A percentile compares a stretch with the other conserved stretches of the same genome.
Evolutionary conservation across 1,140 invertebrate genomes (phyloP).

Genomic region (Drosophila willistoni): DNA sequence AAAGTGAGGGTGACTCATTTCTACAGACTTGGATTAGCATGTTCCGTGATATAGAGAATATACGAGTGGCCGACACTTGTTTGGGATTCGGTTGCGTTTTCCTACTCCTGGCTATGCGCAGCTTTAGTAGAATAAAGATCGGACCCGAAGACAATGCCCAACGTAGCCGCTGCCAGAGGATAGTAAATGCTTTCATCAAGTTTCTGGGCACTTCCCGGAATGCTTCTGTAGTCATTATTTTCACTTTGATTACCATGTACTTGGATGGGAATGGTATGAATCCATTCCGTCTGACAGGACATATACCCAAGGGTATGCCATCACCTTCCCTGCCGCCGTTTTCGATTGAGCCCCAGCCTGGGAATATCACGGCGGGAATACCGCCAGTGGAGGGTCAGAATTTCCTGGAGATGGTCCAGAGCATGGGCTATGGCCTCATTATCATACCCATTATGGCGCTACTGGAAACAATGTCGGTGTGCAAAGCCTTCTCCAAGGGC

Average conservation of each 20-base stretch:
- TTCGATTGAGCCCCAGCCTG: slow-evolving; percentile 81
- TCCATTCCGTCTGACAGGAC: slow-evolving; percentile 82
- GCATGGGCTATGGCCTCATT: slow-evolving; percentile 90
- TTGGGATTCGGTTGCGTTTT: slow-evolving; percentile 89
- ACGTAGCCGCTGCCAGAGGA: slow-evolving; percentile 83
- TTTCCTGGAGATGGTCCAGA: slow-evolving; percentile 89
- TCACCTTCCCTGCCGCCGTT: slow-evolving; percentile 87
- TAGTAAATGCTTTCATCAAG: slow-evolving; percentile 86
- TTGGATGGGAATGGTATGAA: slow-evolving; percentile 68
- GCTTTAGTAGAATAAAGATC: slow-evolving; percentile 85
- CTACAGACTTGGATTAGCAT: slow-evolving; percentile 89
- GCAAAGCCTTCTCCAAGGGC: slow-evolving; percentile 91
- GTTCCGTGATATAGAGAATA: slow-evolving; percentile 86
- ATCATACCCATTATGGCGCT: slow-evolving; percentile 92
- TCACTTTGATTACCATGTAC: slow-evolving; percentile 86
- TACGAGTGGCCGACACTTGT: slow-evolving; percentile 87
- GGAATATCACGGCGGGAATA: slow-evolving; percentile 83
- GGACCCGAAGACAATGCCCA: slow-evolving; percentile 85
- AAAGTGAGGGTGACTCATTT: slow-evolving; percentile 89
- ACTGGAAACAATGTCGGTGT: slow-evolving; percentile 93
- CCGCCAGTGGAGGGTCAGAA: slow-evolving; percentile 49
- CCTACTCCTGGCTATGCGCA: slow-evolving; percentile 88
- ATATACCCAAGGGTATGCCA: slow-evolving; percentile 89
- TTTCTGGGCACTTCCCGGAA: slow-evolving; percentile 89
- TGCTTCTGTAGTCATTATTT: slow-evolving; percentile 90